phyloP scores from a whole-genome alignment of 1,140 invertebrate species.

The Solenopsis fugax region DNA sequence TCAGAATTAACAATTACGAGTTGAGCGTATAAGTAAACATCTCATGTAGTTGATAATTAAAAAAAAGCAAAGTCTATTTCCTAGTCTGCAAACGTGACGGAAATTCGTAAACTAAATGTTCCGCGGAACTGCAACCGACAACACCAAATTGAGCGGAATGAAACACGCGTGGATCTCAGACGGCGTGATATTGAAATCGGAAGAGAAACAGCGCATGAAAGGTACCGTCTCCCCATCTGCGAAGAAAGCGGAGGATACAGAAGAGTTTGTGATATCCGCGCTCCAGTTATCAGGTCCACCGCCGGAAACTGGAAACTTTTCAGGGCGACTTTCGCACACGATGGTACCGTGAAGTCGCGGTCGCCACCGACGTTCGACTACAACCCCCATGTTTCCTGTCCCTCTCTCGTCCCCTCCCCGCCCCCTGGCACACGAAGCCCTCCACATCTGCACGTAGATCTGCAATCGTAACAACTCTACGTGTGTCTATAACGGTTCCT shows the following conservation, averaged over 20 bases:
- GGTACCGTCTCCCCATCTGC: neutral
- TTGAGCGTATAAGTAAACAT: neutral
- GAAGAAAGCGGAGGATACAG: neutral
- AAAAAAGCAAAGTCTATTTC: neutral
- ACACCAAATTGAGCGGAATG: neutral
- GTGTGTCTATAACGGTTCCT: conserved; percentile 69
- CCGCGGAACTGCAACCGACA: neutral
- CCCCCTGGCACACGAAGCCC: neutral
- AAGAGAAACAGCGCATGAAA: conserved; percentile 35
- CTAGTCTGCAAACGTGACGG: neutral
- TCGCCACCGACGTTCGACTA: neutral
- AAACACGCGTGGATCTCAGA: neutral
- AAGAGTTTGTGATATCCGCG: neutral
- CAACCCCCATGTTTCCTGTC: neutral
- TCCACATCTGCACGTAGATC: conserved; percentile 40
- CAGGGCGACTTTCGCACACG: conserved; percentile 14
- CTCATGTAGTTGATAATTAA: neutral
- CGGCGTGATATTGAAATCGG: conserved; percentile 20
- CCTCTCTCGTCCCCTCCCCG: too few species aligned
- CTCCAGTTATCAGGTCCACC: conserved; percentile 28
- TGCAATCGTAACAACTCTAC: conserved; percentile 71
- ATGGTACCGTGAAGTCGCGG: conserved; percentile 21
- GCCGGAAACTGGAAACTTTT: conserved; percentile 31
- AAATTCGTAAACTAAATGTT: conserved; percentile 14
- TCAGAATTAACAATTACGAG: neutral